Percentiles rank a stretch among this genome's conserved stretches.
Conservation (phyloP, 1,140 invertebrate genomes). For the Nasonia vitripennis region DNA sequence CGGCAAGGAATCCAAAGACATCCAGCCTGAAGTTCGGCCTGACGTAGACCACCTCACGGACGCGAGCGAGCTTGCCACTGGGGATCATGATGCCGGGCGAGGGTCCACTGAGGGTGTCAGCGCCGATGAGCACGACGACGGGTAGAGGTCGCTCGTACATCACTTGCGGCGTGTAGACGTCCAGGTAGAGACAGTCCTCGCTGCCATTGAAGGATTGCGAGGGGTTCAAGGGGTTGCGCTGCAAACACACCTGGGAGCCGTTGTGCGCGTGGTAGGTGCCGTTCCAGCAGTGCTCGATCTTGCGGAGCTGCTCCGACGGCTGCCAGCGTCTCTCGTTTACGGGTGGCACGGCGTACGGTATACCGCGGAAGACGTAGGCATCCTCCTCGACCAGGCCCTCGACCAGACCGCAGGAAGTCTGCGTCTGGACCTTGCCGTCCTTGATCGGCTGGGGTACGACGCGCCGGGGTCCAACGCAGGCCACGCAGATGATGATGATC, state of each 20-base stretch:
- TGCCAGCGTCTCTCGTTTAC: conserved; percentile 82
- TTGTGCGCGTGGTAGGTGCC: conserved; percentile 83
- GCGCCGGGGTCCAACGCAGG: conserved; percentile 74
- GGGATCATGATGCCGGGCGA: conserved; percentile 81
- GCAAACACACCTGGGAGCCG: conserved; percentile 79
- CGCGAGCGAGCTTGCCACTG: conserved; percentile 80
- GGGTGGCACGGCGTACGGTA: conserved; percentile 90
- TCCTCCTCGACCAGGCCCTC: conserved; percentile 86
- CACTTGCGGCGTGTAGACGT: conserved; percentile 85
- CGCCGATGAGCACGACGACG: conserved; percentile 88
- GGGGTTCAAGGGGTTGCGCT: conserved; percentile 78
- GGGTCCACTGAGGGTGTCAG: conserved; percentile 84
- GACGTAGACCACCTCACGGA: conserved; percentile 88
- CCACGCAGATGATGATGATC: conserved; percentile 81
- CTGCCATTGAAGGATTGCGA: conserved; percentile 77
- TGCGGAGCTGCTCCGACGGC: conserved; percentile 80
- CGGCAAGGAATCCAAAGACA: conserved; percentile 86
- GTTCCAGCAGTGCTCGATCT: conserved; percentile 87
- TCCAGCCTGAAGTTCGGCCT: conserved; percentile 87
- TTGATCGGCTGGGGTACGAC: conserved; percentile 76
- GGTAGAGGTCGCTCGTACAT: conserved; percentile 84
- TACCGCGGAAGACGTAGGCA: conserved; percentile 87
- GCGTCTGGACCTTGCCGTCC: conserved; percentile 82
- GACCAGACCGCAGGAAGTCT: conserved; percentile 86
- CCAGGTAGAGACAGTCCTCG: conserved; percentile 88